Evolutionary conservation across 2,113 vertebrate genomes (phyloP).

Genomic region (Halichoerus grypus): DNA sequence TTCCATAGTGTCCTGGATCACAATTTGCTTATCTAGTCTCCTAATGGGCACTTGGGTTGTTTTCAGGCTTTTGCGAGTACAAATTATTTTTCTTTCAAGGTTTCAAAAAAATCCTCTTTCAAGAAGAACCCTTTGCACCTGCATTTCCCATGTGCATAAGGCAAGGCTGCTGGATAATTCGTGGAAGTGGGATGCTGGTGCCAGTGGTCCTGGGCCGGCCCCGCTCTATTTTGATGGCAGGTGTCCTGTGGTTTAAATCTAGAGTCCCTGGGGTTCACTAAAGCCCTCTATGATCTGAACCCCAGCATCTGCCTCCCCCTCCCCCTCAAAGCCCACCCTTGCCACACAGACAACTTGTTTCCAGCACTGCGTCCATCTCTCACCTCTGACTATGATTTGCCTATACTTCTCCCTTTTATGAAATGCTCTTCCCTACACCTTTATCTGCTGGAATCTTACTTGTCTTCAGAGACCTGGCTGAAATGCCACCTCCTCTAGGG

Average conservation of each 20-base stretch:
- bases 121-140: neutral
- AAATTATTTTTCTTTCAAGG: neutral
- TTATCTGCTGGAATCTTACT: neutral
- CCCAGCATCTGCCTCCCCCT: neutral
- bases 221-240: neutral
- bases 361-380: neutral
- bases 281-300: neutral
- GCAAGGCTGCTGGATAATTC: neutral
- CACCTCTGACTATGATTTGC: neutral
- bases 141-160: rapidly evolving
- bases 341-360: neutral
- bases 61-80: neutral
- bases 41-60: neutral
- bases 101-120: neutral
- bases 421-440: neutral
- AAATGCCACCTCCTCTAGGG: slow-evolving; percentile 7
- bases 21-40: neutral
- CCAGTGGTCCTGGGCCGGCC: neutral
- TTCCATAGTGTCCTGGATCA: neutral
- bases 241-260: slow-evolving; percentile 1
- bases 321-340: neutral
- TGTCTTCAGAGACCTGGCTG: neutral
- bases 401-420: neutral
- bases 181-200: neutral
- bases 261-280: neutral